phyloP scores from a whole-genome alignment of 2,888 invertebrate species.

The Acanthosoma haemorrhoidale region DNA sequence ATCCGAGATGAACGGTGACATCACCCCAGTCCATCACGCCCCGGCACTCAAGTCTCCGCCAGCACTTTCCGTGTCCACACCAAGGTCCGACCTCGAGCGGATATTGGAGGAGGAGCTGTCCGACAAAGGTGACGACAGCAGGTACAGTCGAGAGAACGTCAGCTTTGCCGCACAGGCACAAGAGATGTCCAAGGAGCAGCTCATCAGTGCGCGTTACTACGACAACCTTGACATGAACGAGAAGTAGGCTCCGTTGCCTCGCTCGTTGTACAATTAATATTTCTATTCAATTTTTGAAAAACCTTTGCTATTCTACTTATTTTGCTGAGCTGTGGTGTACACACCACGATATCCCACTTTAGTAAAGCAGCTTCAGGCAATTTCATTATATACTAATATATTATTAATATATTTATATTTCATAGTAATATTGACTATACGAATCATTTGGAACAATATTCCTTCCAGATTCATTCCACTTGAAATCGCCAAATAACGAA shows the following conservation, averaged over 20 bases:
- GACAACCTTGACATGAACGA: slow-evolving; percentile 36
- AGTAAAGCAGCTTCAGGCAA: background rate
- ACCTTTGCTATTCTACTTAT: background rate
- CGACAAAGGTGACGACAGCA: slow-evolving; percentile 49
- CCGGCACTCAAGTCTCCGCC: slow-evolving; percentile 44
- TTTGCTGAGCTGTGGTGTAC: background rate
- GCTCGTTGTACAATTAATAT: no score
- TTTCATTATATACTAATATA: no score
- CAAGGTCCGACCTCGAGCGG: slow-evolving; percentile 60
- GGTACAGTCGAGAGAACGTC: slow-evolving; percentile 50
- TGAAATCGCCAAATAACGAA: no score
- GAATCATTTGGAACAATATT: no score
- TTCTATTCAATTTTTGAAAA: background rate
- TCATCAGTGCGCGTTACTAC: slow-evolving; percentile 41
- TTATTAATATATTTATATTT: no score
- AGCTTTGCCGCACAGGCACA: slow-evolving; percentile 34
- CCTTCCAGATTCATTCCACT: no score
- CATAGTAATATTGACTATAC: no score
- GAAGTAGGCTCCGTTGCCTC: slow-evolving; percentile 12
- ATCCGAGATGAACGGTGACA: slow-evolving; percentile 41
- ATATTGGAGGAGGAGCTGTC: slow-evolving; percentile 65
- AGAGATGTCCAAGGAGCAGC: slow-evolving; percentile 39
- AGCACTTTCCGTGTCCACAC: slow-evolving; percentile 43
- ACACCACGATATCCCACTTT: no score
- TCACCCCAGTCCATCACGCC: slow-evolving; percentile 45